Percentiles rank a stretch among this genome's conserved stretches.
These are phyloP conservation scores for Marmota flaviventris DNA, from an alignment of 2,113 vertebrate genomes.

Conservation along the genomic window DNA sequence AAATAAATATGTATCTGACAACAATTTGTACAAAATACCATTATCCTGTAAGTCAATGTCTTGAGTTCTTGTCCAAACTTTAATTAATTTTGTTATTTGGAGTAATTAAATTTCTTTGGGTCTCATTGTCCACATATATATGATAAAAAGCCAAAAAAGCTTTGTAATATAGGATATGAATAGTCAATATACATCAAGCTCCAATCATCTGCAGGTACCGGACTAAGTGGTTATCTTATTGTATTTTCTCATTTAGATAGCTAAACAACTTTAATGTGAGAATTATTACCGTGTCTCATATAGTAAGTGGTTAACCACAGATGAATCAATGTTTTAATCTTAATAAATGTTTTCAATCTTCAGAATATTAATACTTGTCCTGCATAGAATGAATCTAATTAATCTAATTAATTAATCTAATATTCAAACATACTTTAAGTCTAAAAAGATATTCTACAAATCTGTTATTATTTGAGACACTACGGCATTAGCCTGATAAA, in stretches of 20 bases:
- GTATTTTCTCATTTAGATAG: background rate
- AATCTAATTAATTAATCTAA: background rate
- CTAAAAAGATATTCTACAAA: constrained; percentile 22
- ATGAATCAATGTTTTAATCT: background rate
- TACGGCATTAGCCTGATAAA: background rate
- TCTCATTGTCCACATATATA: background rate
- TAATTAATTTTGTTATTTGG: background rate
- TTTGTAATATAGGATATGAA: no score
- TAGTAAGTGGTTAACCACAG: background rate
- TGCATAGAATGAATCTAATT: background rate
- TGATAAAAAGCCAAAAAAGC: background rate
- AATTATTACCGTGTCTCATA: background rate
- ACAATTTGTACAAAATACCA: background rate
- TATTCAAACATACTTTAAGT: background rate
- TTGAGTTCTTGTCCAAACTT: background rate
- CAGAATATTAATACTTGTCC: background rate
- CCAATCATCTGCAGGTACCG: background rate
- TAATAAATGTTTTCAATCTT: background rate
- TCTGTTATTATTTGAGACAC: background rate
- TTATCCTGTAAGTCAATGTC: background rate
- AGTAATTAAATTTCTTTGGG: background rate
- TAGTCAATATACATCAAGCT: background rate
- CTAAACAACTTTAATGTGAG: background rate
- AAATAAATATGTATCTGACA: background rate
- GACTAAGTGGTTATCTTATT: background rate